A percentile compares a stretch with the other conserved stretches of the same genome.
Evolutionary conservation across 2,888 invertebrate genomes (phyloP).

Genomic region (Mimachlamys varia): DNA sequence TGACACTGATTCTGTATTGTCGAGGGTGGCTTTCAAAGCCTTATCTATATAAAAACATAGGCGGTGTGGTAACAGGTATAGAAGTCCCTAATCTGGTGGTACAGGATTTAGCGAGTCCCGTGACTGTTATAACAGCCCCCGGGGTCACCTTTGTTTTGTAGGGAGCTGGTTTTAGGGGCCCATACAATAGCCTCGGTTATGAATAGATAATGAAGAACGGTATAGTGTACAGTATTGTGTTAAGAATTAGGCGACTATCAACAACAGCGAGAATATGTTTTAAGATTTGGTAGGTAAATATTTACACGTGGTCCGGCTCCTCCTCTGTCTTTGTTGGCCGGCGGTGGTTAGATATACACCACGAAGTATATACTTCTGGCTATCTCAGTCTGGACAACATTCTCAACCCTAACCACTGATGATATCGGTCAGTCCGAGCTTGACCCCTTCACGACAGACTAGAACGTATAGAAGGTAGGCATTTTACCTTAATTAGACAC

Average conservation of each 20-base stretch:
- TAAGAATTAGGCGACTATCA: not conserved
- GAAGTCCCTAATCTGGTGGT: not conserved
- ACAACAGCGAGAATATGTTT: not conserved
- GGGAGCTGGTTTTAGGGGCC: conserved; percentile 20
- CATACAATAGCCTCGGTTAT: not conserved
- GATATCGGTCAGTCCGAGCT: not conserved
- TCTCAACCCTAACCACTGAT: not conserved
- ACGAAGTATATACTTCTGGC: not conserved
- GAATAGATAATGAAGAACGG: not conserved
- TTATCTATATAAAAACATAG: conserved; percentile 11
- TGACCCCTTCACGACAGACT: not conserved
- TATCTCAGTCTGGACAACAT: not conserved
- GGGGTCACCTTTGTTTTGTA: not conserved
- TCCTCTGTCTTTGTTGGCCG: not conserved
- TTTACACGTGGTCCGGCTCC: conserved; percentile 15
- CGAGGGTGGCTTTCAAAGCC: not conserved
- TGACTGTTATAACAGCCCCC: not conserved
- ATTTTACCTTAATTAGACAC: too few species aligned
- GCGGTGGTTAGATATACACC: not conserved
- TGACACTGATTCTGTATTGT: not conserved
- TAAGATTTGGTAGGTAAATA: conserved; percentile 15
- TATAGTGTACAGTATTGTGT: not conserved
- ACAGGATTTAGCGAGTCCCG: not conserved
- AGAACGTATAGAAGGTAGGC: not conserved
- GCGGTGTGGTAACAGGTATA: not conserved